Conservation (phyloP, 2,113 vertebrate species). For the Callipepla squamata region DNA sequence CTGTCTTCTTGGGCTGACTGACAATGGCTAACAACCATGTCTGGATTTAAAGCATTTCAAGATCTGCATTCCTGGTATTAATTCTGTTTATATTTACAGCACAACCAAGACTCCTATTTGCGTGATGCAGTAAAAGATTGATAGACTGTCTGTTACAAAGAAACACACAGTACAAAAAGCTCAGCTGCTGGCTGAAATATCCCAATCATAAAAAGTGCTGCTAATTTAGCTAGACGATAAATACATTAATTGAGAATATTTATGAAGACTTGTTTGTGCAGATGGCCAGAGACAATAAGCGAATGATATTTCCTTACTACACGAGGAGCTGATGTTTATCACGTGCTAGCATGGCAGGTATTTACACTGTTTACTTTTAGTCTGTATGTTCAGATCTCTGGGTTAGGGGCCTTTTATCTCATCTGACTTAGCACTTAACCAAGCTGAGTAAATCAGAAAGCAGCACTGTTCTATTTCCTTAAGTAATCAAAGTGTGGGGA, state of each 20-base stretch:
- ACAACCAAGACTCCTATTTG: not conserved
- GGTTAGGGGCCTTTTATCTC: not conserved
- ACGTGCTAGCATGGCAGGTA: not conserved
- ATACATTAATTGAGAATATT: conserved; percentile 42
- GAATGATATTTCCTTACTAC: not conserved
- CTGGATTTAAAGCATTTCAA: not conserved
- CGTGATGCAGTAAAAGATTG: not conserved
- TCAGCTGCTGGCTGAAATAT: conserved; percentile 41
- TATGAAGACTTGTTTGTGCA: conserved; percentile 43
- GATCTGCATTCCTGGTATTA: not conserved
- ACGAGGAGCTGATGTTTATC: not conserved
- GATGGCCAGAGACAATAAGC: conserved; percentile 20
- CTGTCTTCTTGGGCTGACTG: not conserved
- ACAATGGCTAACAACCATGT: not conserved
- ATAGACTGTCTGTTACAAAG: not conserved
- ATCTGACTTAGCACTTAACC: not conserved
- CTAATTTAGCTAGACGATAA: conserved; percentile 40
- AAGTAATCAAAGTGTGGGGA: not conserved
- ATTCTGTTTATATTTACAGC: conserved; percentile 35
- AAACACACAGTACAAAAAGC: not conserved
- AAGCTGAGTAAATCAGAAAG: not conserved
- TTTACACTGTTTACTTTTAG: not conserved
- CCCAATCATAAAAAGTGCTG: conserved; percentile 20
- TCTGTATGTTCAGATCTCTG: not conserved
- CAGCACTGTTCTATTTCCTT: not conserved